Evolutionary conservation across 2,113 vertebrate species (phyloP).

Genomic region (Trachemys scripta): DNA sequence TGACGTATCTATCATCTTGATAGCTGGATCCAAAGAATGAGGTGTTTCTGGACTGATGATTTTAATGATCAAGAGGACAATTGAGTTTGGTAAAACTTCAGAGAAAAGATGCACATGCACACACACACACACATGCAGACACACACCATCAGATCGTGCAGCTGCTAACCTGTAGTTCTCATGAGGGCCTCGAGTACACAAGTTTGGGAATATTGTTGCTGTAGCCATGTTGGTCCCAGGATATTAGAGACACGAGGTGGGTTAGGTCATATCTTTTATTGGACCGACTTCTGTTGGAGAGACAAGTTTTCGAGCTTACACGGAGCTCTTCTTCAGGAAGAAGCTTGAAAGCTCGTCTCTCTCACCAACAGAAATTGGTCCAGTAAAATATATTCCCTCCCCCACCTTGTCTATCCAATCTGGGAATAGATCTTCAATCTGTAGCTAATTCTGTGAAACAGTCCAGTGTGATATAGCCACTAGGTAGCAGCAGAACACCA

Average conservation of each 20-base stretch:
- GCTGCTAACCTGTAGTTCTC: not conserved
- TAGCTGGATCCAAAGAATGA: not conserved
- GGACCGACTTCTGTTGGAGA: not conserved
- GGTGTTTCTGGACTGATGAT: rapidly evolving
- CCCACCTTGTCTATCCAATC: not conserved
- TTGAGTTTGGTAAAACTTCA: not conserved
- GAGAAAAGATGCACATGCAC: not conserved
- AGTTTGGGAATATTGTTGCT: not conserved
- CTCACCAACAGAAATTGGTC: not conserved
- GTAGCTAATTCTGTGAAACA: rapidly evolving
- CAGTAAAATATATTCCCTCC: not conserved
- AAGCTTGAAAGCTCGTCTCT: not conserved
- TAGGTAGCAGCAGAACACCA: constrained; percentile 72
- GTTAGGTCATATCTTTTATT: not conserved
- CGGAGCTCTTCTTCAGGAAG: not conserved
- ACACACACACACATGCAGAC: rapidly evolving
- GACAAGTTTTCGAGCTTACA: not conserved
- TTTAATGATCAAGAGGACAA: not conserved
- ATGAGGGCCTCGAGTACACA: not conserved
- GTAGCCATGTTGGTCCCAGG: not conserved
- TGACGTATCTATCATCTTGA: not conserved
- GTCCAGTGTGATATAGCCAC: not conserved
- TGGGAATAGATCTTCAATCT: not conserved
- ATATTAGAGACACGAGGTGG: not conserved
- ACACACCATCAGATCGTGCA: not conserved